Conservation (phyloP, 2,113 vertebrate genomes). For the Neogale vison region DNA sequence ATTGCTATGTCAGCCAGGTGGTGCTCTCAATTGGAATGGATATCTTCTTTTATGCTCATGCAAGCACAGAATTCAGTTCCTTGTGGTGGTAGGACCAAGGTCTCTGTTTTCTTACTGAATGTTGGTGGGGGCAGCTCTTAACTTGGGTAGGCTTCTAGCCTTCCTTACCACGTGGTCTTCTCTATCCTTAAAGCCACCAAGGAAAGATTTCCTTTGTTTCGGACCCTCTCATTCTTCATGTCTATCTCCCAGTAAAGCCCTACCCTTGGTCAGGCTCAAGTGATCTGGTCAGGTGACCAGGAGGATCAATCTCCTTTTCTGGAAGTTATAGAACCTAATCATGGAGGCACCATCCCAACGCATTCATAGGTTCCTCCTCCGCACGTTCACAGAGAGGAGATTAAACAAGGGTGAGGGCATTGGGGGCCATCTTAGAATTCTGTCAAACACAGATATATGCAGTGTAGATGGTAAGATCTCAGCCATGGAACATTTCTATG, state of each 20-base stretch:
- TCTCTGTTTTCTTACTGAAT: not conserved
- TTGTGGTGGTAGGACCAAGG: not conserved
- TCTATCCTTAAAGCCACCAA: not conserved
- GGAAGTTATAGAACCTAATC: not conserved
- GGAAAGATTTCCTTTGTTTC: not conserved
- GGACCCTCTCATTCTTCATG: not conserved
- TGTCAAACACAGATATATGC: not conserved
- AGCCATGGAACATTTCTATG: not conserved
- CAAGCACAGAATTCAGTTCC: not conserved
- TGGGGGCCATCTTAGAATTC: not conserved
- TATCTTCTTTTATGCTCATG: not conserved
- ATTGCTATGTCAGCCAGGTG: not conserved
- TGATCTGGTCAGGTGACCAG: not conserved
- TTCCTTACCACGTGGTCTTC: not conserved
- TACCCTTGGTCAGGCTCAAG: not conserved
- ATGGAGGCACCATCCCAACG: accelerated
- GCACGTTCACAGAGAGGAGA: not conserved
- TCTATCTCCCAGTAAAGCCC: not conserved
- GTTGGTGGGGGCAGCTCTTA: not conserved
- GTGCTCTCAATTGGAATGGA: not conserved
- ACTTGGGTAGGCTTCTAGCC: not conserved
- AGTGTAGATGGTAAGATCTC: not conserved
- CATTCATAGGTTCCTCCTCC: too few relatives aligned
- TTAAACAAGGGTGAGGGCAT: not conserved
- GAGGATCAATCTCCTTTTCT: not conserved